Evolutionary conservation across 2,888 invertebrate genomes (phyloP).

Genomic region (Brassicogethes aeneus): DNA sequence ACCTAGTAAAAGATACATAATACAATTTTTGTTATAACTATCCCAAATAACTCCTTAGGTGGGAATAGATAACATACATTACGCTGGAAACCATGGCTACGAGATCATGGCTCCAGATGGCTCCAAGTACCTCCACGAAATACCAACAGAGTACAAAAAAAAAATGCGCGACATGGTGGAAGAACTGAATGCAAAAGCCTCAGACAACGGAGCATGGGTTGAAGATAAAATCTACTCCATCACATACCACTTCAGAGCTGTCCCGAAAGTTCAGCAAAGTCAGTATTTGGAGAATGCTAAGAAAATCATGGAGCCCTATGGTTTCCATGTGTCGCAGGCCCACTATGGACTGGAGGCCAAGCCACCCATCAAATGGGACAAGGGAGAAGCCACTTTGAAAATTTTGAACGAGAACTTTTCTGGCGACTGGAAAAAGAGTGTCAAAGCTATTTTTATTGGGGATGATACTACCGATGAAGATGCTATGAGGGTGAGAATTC

Average conservation of each 20-base stretch:
- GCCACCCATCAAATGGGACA: constrained; percentile 86
- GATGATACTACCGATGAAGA: constrained; percentile 86
- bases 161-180: constrained; percentile 69
- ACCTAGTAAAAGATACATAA: constrained; percentile 53
- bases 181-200: constrained; percentile 71
- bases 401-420: constrained; percentile 81
- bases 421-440: constrained; percentile 80
- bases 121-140: constrained; percentile 79
- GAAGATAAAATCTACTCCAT: constrained; percentile 80
- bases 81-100: constrained; percentile 81
- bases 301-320: constrained; percentile 60
- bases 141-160: constrained; percentile 72
- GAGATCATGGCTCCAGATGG: constrained; percentile 85
- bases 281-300: constrained; percentile 62
- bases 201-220: constrained; percentile 82
- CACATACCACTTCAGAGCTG: constrained; percentile 80
- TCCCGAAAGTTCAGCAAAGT: constrained; percentile 52
- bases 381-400: constrained; percentile 80
- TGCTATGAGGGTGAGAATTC: constrained; percentile 65
- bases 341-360: constrained; percentile 82
- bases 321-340: constrained; percentile 70
- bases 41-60: no score
- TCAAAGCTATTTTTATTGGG: constrained; percentile 80
- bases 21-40: no score
- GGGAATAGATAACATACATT: constrained; percentile 80